Evolutionary conservation across 2,113 vertebrate species (phyloP), one percentile per base, ranked within the genome.

Genomic region (Orientallactaga bullata): DNA sequence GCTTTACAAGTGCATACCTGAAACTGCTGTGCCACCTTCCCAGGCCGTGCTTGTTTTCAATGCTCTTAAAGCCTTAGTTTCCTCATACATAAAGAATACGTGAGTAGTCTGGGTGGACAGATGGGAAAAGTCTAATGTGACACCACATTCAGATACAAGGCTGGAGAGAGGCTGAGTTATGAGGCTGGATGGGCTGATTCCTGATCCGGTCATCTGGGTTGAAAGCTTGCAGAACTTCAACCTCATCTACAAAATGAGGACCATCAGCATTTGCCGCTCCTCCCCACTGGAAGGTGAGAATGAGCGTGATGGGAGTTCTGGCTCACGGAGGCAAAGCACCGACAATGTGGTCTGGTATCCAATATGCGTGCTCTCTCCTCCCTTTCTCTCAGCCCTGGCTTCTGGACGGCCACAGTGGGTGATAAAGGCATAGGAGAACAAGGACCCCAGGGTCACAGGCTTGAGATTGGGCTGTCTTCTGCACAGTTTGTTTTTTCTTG

Each of bases 181-280:
- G 51, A 80, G 66, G 47, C 37, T 39, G 20, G 80, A 86, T 12
- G 35, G 28, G 24, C 20, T n/a, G 37, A 71, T 35, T 84, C 39
- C 88, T 80, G 60, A 71, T 28, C 20, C 39, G 17, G 5, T 76
- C 17, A 7, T 32, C n/a, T 51, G 47, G 39, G 42, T 20, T n/a
- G 74, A 86, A 94, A 94, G 9, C 73, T 61, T 88, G 32, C 85
- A 89, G 85, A 82, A 72, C 51, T 71, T 89, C 32, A 3, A 58
- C 60, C 78, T 78, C 32, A 39, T 80, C 60, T 60, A 60, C 28
- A 63, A 73, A 93, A 84, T 16, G 60, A 35, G 28, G 30, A 61
- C 26, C 51, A 37, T 76, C 16, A 0, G 42, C n/a, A 30, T 47
- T 30, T 83, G 65, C 66, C 82, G 15, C 3, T 5, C 12, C 80